Evolutionary conservation across 1,140 invertebrate genomes (phyloP).

Genomic region (Sinella curviseta): DNA sequence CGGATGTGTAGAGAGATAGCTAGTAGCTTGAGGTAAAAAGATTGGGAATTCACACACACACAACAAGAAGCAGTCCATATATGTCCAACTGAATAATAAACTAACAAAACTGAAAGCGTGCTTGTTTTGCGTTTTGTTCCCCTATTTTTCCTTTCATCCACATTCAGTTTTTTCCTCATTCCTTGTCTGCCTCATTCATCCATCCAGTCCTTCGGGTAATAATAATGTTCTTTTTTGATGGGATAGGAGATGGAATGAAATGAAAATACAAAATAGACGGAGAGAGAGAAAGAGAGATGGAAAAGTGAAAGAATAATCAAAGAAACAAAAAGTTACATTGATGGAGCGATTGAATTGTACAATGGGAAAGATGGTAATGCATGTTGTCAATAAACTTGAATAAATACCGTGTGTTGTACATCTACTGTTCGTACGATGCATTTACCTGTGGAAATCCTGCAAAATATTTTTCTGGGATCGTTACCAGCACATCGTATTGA

Average conservation of each 20-base stretch:
- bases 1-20: neutral
- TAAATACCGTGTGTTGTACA: neutral
- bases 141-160: conserved; percentile 6
- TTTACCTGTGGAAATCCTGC: too few species aligned
- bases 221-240: neutral
- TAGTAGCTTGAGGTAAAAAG: conserved; percentile 2
- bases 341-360: neutral
- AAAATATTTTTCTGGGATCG: too few species aligned
- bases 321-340: neutral
- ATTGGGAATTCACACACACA: conserved; percentile 9
- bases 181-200: neutral
- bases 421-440: too few species aligned
- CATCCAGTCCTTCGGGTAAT: conserved; percentile 2
- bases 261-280: neutral
- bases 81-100: conserved; percentile 21
- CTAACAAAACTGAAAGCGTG: neutral
- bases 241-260: neutral
- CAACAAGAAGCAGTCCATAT: neutral
- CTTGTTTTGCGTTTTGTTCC: neutral
- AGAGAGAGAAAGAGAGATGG: neutral
- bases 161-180: neutral
- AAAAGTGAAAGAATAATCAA: neutral
- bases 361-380: neutral
- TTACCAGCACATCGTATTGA: too few species aligned
- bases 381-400: neutral